Evolutionary conservation across 1,140 invertebrate genomes (phyloP), one percentile per base, ranked within the genome.

Genomic region (Micrasema longulum): DNA sequence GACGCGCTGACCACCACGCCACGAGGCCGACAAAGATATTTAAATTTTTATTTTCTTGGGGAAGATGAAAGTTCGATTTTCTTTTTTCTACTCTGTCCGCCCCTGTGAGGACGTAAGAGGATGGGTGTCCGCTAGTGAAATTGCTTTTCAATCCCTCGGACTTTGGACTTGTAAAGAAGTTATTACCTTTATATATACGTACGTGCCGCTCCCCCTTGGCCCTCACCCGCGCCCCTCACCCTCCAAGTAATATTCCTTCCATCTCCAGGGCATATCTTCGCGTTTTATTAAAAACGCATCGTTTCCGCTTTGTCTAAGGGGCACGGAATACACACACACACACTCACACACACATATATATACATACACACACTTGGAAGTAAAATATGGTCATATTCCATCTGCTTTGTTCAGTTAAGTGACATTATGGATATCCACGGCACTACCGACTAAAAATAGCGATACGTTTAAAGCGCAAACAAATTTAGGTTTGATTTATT

Each of bases 141-240:
- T 86, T 86, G 84, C 83, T 86, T 86, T 86, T 84, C 84, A 85
- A 85, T 85, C 84, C 84, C 84, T 84, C 84, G 84, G 84, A 85
- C 84, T 85, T 85, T 85, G 83, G 84, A 85, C 84, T 85, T 85
- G 84, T 85, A 85, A 86, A 86, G 84, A 86, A 86, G 83, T 86
- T 86, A 86, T 86, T 86, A 86, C 84, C 84, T 86, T 74, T 84
- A 82, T 80, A 79, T 82, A 80, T 70, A 64, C 67, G 72, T 68
- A 68, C 64, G 41, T 38, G 64, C 23, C 64, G 41, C 14, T 52
- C 23, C 52, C 14, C 35, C 57, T 18, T n/a, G 18, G 26, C 45
- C 48, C 38, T 10, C 41, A 14, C 47, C 14, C 14, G 45, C 14
- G 1, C 22, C 38, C 11, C 16, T 1, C 22, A 10, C 62, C 36